Base-by-base conservation (phyloP, 2,888 invertebrate species). In the Watsonalla binaria region DNA sequence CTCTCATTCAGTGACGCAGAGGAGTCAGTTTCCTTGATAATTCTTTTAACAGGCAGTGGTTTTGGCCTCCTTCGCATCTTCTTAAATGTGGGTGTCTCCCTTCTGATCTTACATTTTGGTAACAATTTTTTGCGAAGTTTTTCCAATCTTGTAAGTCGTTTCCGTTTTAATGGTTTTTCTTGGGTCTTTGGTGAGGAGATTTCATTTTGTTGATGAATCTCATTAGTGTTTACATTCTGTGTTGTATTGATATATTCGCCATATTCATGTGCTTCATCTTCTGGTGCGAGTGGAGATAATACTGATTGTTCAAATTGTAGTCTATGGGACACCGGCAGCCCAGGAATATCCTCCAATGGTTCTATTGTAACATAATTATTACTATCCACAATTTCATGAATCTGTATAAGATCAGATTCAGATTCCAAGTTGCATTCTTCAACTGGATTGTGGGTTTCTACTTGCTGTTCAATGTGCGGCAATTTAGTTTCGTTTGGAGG, bases 61-160 rank as follows among this genome's bases (percentile, higher is more conserved):
- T 69, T 76, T 39, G 59, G 59, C 63, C 69, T 74, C 14, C 57
- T 49, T 8, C 56, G 61, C 46, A 54, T 35, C 42, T 65, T 76
- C 45, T 60, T 68, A 57, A 62, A 54, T 15, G 61, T 59, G 49
- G 64, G 56, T 34, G 55, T 51, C 6, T 58, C 64, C 24, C 51
- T 57, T 57, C 59, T 76, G 56, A 87, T 87, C 70, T 88, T 89
- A 61, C 65, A 65, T 66, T 76, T 84, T 2, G 85, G 81, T 55
- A 72, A 24, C 56, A 84, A 61, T 55, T 72, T 78, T 24, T 72
- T 72, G 52, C 76, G 78, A 8, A 86, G 57, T 65, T 74, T 83
- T 49, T 79, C 76, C 59, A 88, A 67, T 57, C 76, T 80, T 15
- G 78, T 76, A 55, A 74, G 57, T 65, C 80, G 85, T 55, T 60